Conservation (phyloP, 2,113 vertebrate genomes). For the Ranitomeya imitator region DNA sequence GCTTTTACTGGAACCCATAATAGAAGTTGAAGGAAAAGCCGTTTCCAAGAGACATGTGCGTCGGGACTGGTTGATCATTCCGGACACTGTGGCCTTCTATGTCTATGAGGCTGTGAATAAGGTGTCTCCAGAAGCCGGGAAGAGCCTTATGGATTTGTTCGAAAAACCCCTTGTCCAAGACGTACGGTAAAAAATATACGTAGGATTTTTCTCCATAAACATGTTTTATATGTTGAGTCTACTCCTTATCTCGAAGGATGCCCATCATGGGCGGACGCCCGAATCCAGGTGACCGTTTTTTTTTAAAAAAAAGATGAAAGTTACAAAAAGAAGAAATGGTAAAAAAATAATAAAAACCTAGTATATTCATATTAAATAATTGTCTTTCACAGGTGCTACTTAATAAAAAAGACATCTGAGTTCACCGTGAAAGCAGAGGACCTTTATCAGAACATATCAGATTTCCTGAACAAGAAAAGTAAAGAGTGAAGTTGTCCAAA, state of each 20-base stretch:
- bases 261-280: not conserved
- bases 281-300: not conserved
- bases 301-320: not conserved
- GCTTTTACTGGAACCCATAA: not conserved
- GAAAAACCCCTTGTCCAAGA: constrained; percentile 60
- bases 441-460: constrained; percentile 60
- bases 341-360: not conserved
- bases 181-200: constrained; percentile 59
- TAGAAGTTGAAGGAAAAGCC: constrained; percentile 66
- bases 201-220: constrained; percentile 19
- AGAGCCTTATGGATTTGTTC: constrained; percentile 59
- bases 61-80: constrained; percentile 64
- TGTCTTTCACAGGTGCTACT: constrained; percentile 62
- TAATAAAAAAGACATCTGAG: constrained; percentile 61
- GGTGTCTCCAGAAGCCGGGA: constrained; percentile 62
- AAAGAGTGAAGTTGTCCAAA: not conserved
- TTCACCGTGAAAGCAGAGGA: constrained; percentile 61
- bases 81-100: constrained; percentile 60
- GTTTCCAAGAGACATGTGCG: constrained; percentile 60
- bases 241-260: not conserved
- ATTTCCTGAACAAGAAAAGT: constrained; percentile 53
- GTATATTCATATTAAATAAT: not conserved
- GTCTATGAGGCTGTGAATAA: constrained; percentile 61
- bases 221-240: not conserved
- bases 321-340: not conserved